Evolutionary conservation across 2,113 vertebrate genomes (phyloP), one percentile per base, ranked within the genome.

Genomic region (Larimichthys crocea): DNA sequence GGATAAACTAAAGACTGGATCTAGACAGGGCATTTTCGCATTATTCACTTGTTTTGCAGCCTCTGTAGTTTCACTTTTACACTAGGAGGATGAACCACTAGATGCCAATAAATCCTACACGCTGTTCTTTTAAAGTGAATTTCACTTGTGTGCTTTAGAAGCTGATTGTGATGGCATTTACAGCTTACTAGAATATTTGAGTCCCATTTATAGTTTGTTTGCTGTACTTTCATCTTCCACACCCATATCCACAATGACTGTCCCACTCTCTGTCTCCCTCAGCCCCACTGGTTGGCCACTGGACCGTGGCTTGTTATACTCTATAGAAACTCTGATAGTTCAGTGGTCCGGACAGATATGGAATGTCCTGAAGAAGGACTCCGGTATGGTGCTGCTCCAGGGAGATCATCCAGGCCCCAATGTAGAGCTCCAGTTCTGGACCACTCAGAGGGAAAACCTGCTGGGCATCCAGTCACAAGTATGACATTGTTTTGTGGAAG

Each of bases 361-460:
- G 84, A 84, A 80, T 16, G 86, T 95, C 42, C 92, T 96, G 87
- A 94, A 92, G 84, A 88, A 91, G 91, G 92, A 93, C 89, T 96
- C 94, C 9, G 87, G 92, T 65, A 79, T 84, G 24, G 57, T 90
- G 26, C 70, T 93, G 74, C 93, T 85, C 31, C 84, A 75, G 76
- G 92, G 89, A 75, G 90, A 94, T 88, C 92, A 95, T 14, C 89
- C 93, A 5, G 92, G 92, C 40, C 94, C 92, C 87, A 91, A 55
- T 19, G 85, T 82, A 60, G 96, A 96, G 88, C 93, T 95, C 74
- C 91, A 92, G 48, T 96, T 96, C 90, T 96, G 95, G 94, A 56
- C 93, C 74, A 92, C 82, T 48, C 88, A 93, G 67, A 95, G 88
- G 76, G 69, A 91, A 80, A 94, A 95, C 88, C 91, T 96, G 19